Evolutionary conservation across 2,797 vertebrate species (phyloP), one percentile per base, ranked within the genome.

Genomic region (Poecilia gillii): DNA sequence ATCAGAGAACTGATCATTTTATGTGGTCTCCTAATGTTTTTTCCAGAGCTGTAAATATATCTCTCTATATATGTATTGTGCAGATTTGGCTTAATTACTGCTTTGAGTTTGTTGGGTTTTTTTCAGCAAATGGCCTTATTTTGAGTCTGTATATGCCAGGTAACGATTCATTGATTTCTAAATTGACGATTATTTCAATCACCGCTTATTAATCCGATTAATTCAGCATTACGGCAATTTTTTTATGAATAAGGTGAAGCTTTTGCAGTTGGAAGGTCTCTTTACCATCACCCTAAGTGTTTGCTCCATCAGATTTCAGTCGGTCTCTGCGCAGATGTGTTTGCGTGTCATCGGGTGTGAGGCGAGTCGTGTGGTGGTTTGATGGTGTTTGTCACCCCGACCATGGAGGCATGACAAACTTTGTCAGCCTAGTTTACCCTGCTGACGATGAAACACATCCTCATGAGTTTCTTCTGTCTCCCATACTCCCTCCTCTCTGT

Each of bases 341-440:
- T 31, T 64, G 79, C 72, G 83, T 91, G 64, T 68, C 87, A 81
- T 33, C 31, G 82, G 77, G 68, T 73, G 51, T 75, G 81, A 89
- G 80, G 81, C 33, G 23, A 83, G 75, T 85, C 12, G 53, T 62
- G 78, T 75, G 89, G 72, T 87, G 86, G 82, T 92, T 87, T 89
- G 92, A 92, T 90, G 78, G 73, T 86, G 84, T 91, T 92, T 93
- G 90, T 94, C 93, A 93, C 92, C 83, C 88, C 80, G 90, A 91
- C 85, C 85, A 77, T 90, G 91, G 82, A 85, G 87, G 87, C 85
- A 88, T 86, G 88, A 93, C 92, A 91, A 89, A 89, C 88, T 90
- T 80, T 91, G 90, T 94, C 91, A 90, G 85, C 80, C 75, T 89
- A 75, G 86, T 92, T 94, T 89, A 89, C 85, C 66, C 84, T 51